Base-by-base conservation (phyloP, 2,888 invertebrate species). In the Cancer borealis region DNA sequence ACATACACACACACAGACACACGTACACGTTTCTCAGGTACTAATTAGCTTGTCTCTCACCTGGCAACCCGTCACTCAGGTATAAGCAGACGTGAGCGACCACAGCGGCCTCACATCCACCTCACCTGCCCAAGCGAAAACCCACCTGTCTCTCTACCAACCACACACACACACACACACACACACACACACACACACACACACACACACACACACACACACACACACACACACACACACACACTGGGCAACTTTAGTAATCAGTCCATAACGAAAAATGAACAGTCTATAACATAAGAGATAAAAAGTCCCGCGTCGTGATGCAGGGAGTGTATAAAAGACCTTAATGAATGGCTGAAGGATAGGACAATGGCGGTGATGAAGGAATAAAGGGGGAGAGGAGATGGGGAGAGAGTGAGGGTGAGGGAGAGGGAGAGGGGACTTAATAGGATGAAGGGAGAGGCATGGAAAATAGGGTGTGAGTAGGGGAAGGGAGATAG, bases 111-210 rank as follows among this genome's bases (percentile, higher is more conserved):
- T n/a, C 73, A n/a, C 73, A n/a, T 73, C 10, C 73, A n/a, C n/a
- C 73, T 73, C 17, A 84, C 30, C 30, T 84, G 84, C 17, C 84
- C 10, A 39, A 17, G 84, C 26, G 30, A 4, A 84, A 30, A 10
- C 39, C 84, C 39, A 84, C 84, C 39, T 84, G 84, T 84, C 14
- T n/a, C 54, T 14, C 54, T 3, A 12, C 54, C 54, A 54, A 54
- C 54, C 54, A 12, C 30, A 30, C 26, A 84, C 30, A 84, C 12
- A 84, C 12, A 84, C 12, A 84, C 12, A 84, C 30, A 84, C 30
- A 84, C 84, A 39, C 84, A 84, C 84, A 84, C 84, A 84, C 84
- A 84, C 84, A 84, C 73, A 84, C 84, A 84, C 84, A 84, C 84
- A 84, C 84, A 84, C 84, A 84, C 84, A 84, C 84, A 84, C 84